A percentile compares a stretch with the other conserved stretches of the same genome.
phyloP scores from a whole-genome alignment of 2,888 invertebrate species.

The Erpobdella octoculata region DNA sequence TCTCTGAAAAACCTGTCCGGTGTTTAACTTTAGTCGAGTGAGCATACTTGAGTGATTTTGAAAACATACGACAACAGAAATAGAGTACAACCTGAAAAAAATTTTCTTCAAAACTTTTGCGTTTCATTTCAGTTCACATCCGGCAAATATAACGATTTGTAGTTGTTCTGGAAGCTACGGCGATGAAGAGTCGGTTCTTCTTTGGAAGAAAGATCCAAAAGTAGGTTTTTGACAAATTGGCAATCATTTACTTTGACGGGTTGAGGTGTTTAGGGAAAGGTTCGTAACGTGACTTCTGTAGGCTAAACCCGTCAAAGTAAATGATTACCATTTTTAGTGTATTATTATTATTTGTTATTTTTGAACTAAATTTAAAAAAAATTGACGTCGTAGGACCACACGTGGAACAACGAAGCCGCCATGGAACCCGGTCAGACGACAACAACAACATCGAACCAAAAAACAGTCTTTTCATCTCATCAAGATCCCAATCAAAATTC shows the following conservation, averaged over 20 bases:
- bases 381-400: neutral
- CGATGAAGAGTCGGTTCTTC: conserved; percentile 56
- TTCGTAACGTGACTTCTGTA: neutral
- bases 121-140: conserved; percentile 11
- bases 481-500: neutral
- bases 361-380: no score
- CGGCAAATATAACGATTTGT: conserved; percentile 47
- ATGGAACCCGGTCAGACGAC: no score
- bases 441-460: neutral
- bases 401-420: neutral
- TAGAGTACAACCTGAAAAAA: neutral
- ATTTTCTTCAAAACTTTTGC: neutral
- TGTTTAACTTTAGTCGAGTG: conserved; percentile 46
- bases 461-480: neutral
- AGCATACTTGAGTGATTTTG: neutral
- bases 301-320: neutral
- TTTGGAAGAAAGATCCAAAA: conserved; percentile 52
- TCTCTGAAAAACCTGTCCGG: conserved; percentile 55
- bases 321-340: neutral
- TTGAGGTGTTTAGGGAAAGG: no score
- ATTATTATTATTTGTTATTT: no score
- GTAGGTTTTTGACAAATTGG: conserved; percentile 33
- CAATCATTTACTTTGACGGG: no score
- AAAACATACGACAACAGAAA: neutral
- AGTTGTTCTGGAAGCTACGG: conserved; percentile 55